These are phyloP conservation scores for Sebastes elongatus DNA, from an alignment of 2,797 vertebrate species.

Conservation along the genomic window DNA sequence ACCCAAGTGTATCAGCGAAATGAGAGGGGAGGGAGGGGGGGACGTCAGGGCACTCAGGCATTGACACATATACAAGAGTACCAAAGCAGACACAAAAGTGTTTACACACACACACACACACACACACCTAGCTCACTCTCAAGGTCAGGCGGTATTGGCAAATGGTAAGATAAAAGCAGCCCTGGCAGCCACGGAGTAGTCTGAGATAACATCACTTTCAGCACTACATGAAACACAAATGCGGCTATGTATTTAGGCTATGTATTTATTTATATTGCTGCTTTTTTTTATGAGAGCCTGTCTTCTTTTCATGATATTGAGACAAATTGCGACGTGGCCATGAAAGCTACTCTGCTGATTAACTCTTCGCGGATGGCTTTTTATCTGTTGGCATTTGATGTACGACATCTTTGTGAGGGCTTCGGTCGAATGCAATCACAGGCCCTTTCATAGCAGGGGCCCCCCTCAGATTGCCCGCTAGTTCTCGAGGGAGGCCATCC, in stretches of 20 bases:
- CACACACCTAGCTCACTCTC: conserved; percentile 25
- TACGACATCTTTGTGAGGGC: conserved; percentile 83
- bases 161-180: conserved; percentile 59
- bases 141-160: conserved; percentile 69
- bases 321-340: conserved; percentile 77
- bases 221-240: conserved; percentile 37
- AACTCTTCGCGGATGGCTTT: conserved; percentile 81
- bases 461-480: conserved; percentile 77
- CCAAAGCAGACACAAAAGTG: conserved; percentile 3
- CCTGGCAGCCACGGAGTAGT: conserved; percentile 17
- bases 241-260: conserved; percentile 33
- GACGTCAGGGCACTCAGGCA: conserved; percentile 5
- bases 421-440: conserved; percentile 85
- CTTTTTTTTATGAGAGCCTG: conserved; percentile 61
- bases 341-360: conserved; percentile 85
- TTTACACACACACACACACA: neutral
- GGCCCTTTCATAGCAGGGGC: conserved; percentile 79
- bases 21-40: neutral
- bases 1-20: conserved; percentile 42
- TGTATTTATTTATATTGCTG: conserved; percentile 66
- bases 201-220: conserved; percentile 40
- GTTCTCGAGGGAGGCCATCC: conserved; percentile 79
- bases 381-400: conserved; percentile 87
- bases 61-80: conserved; percentile 10
- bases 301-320: conserved; percentile 79